phyloP scores from a whole-genome alignment of 2,888 invertebrate species.

The Athrips mouffetella region DNA sequence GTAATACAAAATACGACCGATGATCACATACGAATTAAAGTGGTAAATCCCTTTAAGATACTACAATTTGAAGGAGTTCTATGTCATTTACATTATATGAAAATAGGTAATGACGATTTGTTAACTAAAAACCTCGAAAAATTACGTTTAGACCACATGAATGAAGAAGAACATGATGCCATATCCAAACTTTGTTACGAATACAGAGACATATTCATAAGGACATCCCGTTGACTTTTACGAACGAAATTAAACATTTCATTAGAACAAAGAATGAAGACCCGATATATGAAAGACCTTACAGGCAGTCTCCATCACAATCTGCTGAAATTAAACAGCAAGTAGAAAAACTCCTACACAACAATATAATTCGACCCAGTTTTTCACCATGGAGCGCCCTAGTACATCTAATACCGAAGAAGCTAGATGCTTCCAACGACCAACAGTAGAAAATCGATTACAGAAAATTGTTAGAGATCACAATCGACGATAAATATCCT shows the following conservation, averaged over 20 bases:
- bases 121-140: no score
- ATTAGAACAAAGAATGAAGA: background rate
- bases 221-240: background rate
- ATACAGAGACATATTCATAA: background rate
- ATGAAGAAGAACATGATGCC: background rate
- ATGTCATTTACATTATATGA: background rate
- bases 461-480: constrained; percentile 21
- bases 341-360: background rate
- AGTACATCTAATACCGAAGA: constrained; percentile 22
- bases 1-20: no score
- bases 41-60: background rate
- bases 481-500: constrained; percentile 18
- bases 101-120: no score
- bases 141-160: background rate
- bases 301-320: constrained; percentile 1
- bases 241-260: no score
- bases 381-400: constrained; percentile 22
- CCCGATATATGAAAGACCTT: constrained; percentile 5
- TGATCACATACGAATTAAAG: background rate
- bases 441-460: constrained; percentile 33
- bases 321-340: constrained; percentile 3
- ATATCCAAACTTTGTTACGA: background rate
- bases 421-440: constrained; percentile 16
- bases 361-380: constrained; percentile 11
- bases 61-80: background rate